Conservation (phyloP, 2,797 vertebrate species). For the Cossypha caffra region DNA sequence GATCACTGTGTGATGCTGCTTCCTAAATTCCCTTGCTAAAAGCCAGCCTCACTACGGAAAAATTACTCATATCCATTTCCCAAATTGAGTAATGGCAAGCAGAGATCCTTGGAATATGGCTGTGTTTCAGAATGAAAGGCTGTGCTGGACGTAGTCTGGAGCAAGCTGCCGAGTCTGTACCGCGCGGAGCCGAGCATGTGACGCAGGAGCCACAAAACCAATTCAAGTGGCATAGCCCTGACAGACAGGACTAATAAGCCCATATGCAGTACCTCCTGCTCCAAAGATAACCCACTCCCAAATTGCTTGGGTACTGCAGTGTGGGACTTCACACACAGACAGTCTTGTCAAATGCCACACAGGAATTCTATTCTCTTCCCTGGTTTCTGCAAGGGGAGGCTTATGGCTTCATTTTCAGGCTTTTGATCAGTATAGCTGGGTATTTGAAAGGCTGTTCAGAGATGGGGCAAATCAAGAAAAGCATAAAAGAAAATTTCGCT, state of each 20-base stretch:
- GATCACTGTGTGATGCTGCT: slow-evolving; percentile 36
- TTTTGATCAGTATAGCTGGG: neutral
- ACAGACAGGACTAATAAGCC: slow-evolving; percentile 66
- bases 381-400: neutral
- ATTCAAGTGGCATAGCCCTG: slow-evolving; percentile 52
- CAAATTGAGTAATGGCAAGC: slow-evolving; percentile 52
- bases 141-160: slow-evolving; percentile 9
- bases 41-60: slow-evolving; percentile 19
- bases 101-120: slow-evolving; percentile 20
- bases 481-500: neutral
- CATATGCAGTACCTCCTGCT: slow-evolving; percentile 58
- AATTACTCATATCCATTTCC: slow-evolving; percentile 30
- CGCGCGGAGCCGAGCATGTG: neutral
- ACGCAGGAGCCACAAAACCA: slow-evolving; percentile 31
- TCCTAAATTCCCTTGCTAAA: slow-evolving; percentile 51
- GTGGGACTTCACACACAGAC: slow-evolving; percentile 33
- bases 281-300: slow-evolving; percentile 50
- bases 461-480: slow-evolving; percentile 7
- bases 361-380: slow-evolving; percentile 26
- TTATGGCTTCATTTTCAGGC: slow-evolving; percentile 8
- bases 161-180: slow-evolving; percentile 21
- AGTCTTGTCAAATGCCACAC: slow-evolving; percentile 38
- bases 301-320: slow-evolving; percentile 41
- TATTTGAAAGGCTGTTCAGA: neutral
- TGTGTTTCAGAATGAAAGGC: slow-evolving; percentile 12